A percentile compares a stretch with the other conserved stretches of the same genome.
Evolutionary conservation across 2,888 invertebrate species (phyloP).

Genomic region (Serripes groenlandicus): DNA sequence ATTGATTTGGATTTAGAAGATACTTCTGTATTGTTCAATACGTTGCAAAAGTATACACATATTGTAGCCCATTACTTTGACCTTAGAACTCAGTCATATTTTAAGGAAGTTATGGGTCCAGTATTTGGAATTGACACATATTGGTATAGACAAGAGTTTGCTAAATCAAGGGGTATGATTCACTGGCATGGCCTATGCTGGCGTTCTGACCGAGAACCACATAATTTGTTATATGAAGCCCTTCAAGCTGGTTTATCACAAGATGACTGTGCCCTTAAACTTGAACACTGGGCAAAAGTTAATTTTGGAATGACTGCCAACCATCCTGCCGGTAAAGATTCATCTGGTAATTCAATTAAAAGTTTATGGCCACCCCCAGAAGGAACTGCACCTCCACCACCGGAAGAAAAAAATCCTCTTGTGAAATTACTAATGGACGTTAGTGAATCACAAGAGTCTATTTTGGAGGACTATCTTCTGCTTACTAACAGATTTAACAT

Average conservation of each 20-base stretch:
- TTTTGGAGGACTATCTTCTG: conserved; percentile 64
- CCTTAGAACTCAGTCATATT: conserved; percentile 59
- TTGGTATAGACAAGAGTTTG: conserved; percentile 72
- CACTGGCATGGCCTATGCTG: conserved; percentile 67
- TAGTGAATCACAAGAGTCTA: conserved; percentile 48
- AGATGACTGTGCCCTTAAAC: conserved; percentile 41
- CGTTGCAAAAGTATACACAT: conserved; percentile 67
- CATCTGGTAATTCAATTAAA: conserved; percentile 59
- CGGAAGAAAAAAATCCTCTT: conserved; percentile 66
- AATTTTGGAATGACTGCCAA: conserved; percentile 61
- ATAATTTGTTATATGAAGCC: conserved; percentile 55
- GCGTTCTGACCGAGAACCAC: conserved; percentile 66
- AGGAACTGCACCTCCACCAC: conserved; percentile 64
- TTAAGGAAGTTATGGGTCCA: conserved; percentile 66
- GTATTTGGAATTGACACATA: conserved; percentile 68
- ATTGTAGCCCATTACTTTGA: conserved; percentile 68
- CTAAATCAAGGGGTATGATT: conserved; percentile 69
- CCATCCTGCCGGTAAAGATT: conserved; percentile 57
- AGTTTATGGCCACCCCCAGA: conserved; percentile 72
- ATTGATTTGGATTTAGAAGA: conserved; percentile 46
- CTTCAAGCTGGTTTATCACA: conserved; percentile 58
- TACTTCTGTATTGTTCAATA: conserved; percentile 46
- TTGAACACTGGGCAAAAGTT: conserved; percentile 58
- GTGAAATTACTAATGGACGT: conserved; percentile 71
- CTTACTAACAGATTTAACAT: conserved; percentile 58